phyloP scores from a whole-genome alignment of 2,113 vertebrate species.

The Albula goreensis region DNA sequence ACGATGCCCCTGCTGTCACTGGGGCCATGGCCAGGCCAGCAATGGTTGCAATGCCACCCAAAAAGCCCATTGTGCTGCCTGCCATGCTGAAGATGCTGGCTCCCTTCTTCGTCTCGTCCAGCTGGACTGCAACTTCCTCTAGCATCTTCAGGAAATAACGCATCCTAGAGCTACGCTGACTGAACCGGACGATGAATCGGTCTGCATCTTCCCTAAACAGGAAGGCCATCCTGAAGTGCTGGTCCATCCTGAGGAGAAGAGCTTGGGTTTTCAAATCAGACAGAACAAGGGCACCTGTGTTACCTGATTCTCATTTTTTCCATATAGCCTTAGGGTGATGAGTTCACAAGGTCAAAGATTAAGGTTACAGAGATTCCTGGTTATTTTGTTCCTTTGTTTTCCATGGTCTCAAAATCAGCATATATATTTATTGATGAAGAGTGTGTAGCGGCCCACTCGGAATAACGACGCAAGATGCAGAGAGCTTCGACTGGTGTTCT shows the following conservation, averaged over 20 bases:
- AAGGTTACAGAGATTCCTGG: too few species aligned
- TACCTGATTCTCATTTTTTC: too few species aligned
- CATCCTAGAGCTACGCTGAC: conserved; percentile 39
- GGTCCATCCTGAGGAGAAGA: conserved; percentile 38
- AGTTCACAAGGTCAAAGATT: background rate
- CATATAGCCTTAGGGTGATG: too few species aligned
- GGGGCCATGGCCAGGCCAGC: conserved; percentile 48
- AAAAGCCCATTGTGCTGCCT: conserved; percentile 48
- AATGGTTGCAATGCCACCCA: conserved; percentile 44
- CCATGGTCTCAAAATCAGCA: too few species aligned
- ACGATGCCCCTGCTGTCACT: conserved; percentile 50
- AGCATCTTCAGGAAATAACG: conserved; percentile 44
- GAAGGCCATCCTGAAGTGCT: conserved; percentile 34
- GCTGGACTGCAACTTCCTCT: conserved; percentile 44
- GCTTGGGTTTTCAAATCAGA: background rate
- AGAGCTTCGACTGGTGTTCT: too few species aligned
- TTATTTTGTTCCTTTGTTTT: too few species aligned
- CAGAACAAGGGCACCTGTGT: background rate
- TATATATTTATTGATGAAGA: too few species aligned
- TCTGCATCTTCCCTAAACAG: conserved; percentile 27
- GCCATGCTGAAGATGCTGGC: conserved; percentile 45
- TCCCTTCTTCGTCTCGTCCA: conserved; percentile 51
- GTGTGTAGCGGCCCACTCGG: too few species aligned
- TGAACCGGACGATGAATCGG: conserved; percentile 38
- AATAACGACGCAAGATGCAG: too few species aligned